Base-by-base conservation (phyloP, 2,797 vertebrate genomes). In the Diceros bicornis region DNA sequence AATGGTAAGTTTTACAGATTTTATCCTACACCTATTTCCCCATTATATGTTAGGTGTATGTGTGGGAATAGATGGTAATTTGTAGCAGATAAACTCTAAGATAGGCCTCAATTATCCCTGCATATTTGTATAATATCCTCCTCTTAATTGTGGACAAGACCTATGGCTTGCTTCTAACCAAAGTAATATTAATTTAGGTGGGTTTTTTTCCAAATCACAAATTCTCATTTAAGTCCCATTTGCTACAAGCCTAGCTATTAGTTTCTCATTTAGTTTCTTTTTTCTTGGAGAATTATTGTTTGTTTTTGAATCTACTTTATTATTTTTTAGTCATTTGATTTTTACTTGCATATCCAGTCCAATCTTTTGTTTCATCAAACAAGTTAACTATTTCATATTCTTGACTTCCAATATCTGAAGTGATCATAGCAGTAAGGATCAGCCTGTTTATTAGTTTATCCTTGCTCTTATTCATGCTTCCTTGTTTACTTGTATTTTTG, bases 1-100 rank as follows among this genome's bases (percentile, higher is more conserved):
- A 52, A 69, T 66, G 18, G 12, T 10, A 83, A n/a, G 34, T 81
- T 75, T 20, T 55, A 21, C 61, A 71, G 18, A 1, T 34, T 2
- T 90, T 27, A 34, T 52, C 6, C 12, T 78, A 21, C 23, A 72
- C 1, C 0, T 16, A 44, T 20, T 10, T 17, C 12, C 44, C 6
- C 21, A 5, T 55, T 83, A 20, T 37, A 23, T n/a, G 20, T 17
- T 50, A 20, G 9, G 29, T 62, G 6, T 50, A 37, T 50, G 16
- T 61, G 2, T 84, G 2, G 0, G 7, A 10, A 57, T 2, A 50
- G 9, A 72, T 69, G 12, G 1, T 5, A 10, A 20, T 27, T 4
- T 82, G 27, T 4, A 61, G n/a, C 4, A 93, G 18, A 71, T 47
- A 23, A 0, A 75, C 34, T 10, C 52, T 91, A 74, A 69, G 4